Base-by-base conservation (phyloP, 2,797 vertebrate genomes). In the Chaenodraco wilsoni region DNA sequence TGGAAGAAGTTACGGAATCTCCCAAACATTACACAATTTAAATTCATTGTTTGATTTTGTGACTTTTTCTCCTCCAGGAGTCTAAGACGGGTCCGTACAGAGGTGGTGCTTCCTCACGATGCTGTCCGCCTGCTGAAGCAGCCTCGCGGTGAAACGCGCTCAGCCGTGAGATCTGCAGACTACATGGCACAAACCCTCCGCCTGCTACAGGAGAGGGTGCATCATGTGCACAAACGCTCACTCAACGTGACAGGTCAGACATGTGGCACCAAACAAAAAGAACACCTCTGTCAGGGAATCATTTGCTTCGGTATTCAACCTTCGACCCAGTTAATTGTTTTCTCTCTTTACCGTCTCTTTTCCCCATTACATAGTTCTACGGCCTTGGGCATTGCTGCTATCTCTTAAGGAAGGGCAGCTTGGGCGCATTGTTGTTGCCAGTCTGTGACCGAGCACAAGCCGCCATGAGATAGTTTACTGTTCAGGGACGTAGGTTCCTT, bases 61-160 rank as follows among this genome's bases (percentile, higher is more conserved):
- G 2, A 6, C 37, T 31, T 56, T 64, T 69, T 48, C 13, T 43
- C 31, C 5, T 51, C 11, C 12, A 83, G 87, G 90, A 93, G 92
- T 78, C 84, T 95, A 48, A 88, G 84, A 11, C 84, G 92, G 52
- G 92, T 95, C 41, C 93, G 91, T 40, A 90, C 27, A 0, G 74
- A 92, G 0, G 71, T 27, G 4, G 88, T 94, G 69, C 92, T 72
- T 2, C 94, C 96, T 5, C 83, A 90, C 4, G 95, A 97, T 23
- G 83, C 95, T 9, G 92, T 98, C 44, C 92, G 95, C 1, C 94
- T 95, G 13, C 76, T 97, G 86, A 98, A 96, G 89, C 96, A 97
- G 89, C 96, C 96, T 0, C 87, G 93, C 9, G 94, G 89, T 0
- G 92, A 89, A 12, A 95, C 96, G 0, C 90, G 95, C n/a, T 81